Base-by-base conservation (phyloP, 1,140 invertebrate genomes). In the Rhagoletis zephyria region DNA sequence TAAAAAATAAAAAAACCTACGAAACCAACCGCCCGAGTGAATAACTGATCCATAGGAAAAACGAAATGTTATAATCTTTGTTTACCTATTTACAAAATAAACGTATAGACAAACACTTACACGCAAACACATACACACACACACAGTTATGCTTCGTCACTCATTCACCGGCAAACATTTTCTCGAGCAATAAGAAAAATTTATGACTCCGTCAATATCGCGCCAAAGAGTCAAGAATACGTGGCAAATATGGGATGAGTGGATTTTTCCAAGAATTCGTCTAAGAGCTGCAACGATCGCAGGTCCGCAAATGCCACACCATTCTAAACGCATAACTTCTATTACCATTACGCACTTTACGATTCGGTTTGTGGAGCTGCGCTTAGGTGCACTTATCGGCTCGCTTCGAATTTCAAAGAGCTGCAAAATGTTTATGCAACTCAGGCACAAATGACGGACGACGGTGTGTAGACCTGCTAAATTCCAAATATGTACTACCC, bases 381-480 rank as follows among this genome's bases (percentile, higher is more conserved):
- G 74, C n/a, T n/a, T 30, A 48, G 45, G 74, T 42, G 74, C 48
- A 81, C 74, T 59, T 81, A 81, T 81, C 74, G 74, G 74, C 30
- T 19, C 48, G 74, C 74, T 81, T 81, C 74, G n/a, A 56, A 81
- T 81, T 81, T 81, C 74, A 81, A 81, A 81, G 74, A 5, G n/a
- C 74, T 56, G 48, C 74, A 81, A 81, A 81, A 51, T 81, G 48
- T 81, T 81, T 81, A 81, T 81, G 74, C 74, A 81, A 81, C 48
- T 16, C 48, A 81, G 51, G 5, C 74, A 81, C 48, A n/a, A 81
- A 81, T 7, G 10, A 56, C 74, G 45, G 12, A 48, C 42, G 51
- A 4, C n/a, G n/a, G 10, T 4, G n/a, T n/a, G 48, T 12, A 51
- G 6, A 81, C 14, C 74, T 16, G 19, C 12, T 56, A 81, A 63